Evolutionary conservation across 2,888 invertebrate genomes (phyloP), one percentile per base, ranked within the genome.

Genomic region (Pharmacophagus antenor): DNA sequence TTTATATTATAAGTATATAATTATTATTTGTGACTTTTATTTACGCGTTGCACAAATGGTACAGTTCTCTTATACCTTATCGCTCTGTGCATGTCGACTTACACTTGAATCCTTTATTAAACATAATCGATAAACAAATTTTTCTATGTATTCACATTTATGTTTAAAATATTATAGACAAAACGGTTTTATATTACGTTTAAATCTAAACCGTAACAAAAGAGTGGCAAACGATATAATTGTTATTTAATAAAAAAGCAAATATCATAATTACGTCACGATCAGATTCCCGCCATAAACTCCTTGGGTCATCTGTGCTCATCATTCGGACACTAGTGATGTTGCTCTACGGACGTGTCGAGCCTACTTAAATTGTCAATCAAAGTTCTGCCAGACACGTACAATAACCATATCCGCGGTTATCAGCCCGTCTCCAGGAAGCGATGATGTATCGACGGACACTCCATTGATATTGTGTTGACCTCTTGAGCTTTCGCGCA

Each of bases 401-500:
- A 65, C 64, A 67, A 66, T 59, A 62, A 61, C 60, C 64, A 58
- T 56, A 62, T 65, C 62, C 63, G 59, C 63, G 37, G 58, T 63
- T 69, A 68, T 68, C 69, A 57, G 60, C 54, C 60, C 58, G 62
- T 61, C 58, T 63, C 50, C 56, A 56, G 56, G 73, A 73, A 72
- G 68, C 64, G 31, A 52, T 69, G 67, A 68, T 70, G 47, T 69
- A 70, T 69, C 63, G 65, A 63, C 69, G 70, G 72, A 70, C 68
- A 67, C 67, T 62, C 65, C 63, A 62, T 55, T 58, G 62, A 63
- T 62, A 62, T 37, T 48, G 52, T 17, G 57, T 54, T 59, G 62
- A 68, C 63, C 65, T 62, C 63, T 65, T 66, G 62, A 62, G 60
- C 62, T 64, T 54, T 52, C 42, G 41, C 51, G 42, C 47, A 63